Base-by-base conservation (phyloP, 2,113 vertebrate genomes). In the Acrocephalus arundinaceus region DNA sequence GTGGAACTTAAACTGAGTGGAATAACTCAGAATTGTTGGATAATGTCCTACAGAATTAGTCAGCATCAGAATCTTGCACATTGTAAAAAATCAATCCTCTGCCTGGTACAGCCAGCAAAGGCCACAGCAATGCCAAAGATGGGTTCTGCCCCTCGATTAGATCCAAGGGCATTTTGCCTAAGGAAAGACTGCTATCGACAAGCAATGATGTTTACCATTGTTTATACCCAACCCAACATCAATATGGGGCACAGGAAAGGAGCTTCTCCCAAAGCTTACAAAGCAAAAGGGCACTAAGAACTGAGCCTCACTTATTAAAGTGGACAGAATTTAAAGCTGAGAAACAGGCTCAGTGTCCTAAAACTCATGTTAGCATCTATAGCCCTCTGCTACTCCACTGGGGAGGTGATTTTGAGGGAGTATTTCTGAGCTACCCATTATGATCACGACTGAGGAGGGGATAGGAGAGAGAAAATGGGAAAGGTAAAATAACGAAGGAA, bases 401-500 rank as follows among this genome's bases (percentile, higher is more conserved):
- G 4, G 21, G 15, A 45, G n/a, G 39, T 52, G 59, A 58, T 39
- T 77, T 67, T 72, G 71, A 58, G 30, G 51, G 16, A 91, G 4
- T 28, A 51, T 46, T 48, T 74, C 41, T 94, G 43, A 45, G 35
- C 45, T 84, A n/a, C 21, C 62, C 67, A 35, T 85, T 33, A 43
- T 33, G 46, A 55, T 41, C 89, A 72, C 80, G 55, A 54, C 48
- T 55, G 51, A 91, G 75, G 41, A 89, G 16, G 49, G 23, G 18
- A 52, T 4, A 84, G 57, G 45, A 78, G 24, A 91, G n/a, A 89
- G 55, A 87, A 94, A 79, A 82, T 43, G 66, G 54, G 57, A 85
- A 85, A 85, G 63, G 74, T 45, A 91, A 95, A 85, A 87, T 43
- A 89, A 93, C 5, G 11, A 81, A 86, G 78, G 55, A 86, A 95